Percentiles rank a stretch among this genome's conserved stretches.
Conservation (phyloP, 2,113 vertebrate genomes). For the Rhynchomys soricoides region DNA sequence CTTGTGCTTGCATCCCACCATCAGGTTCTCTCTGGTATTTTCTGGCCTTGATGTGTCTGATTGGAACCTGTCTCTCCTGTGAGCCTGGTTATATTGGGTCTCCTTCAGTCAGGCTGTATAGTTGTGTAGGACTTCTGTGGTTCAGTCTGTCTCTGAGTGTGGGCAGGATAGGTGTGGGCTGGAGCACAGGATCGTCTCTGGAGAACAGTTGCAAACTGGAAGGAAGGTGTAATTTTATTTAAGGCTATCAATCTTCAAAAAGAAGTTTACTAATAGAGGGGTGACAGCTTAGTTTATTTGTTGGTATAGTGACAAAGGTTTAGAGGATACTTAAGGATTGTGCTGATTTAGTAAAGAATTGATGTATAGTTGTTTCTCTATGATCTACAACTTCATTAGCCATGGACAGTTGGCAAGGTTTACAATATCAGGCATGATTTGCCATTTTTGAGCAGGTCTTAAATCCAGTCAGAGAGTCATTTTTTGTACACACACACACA, state of each 20-base stretch:
- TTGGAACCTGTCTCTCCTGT: too few species aligned
- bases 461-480: neutral
- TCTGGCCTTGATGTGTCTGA: too few species aligned
- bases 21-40: too few species aligned
- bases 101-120: too few species aligned
- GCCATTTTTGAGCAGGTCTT: neutral
- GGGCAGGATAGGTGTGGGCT: too few species aligned
- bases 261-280: neutral
- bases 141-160: too few species aligned
- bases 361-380: neutral
- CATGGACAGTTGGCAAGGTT: neutral
- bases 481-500: neutral
- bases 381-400: neutral
- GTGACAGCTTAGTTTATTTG: neutral
- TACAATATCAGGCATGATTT: neutral
- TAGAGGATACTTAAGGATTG: neutral
- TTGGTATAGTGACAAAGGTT: neutral
- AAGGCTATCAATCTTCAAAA: neutral
- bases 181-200: too few species aligned
- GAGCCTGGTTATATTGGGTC: too few species aligned
- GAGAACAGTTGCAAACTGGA: too few species aligned
- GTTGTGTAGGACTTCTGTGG: accelerated
- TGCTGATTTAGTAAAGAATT: neutral
- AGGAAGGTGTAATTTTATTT: neutral
- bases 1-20: too few species aligned